phyloP scores from a whole-genome alignment of 2,797 vertebrate species.

The Caiman crocodilus region DNA sequence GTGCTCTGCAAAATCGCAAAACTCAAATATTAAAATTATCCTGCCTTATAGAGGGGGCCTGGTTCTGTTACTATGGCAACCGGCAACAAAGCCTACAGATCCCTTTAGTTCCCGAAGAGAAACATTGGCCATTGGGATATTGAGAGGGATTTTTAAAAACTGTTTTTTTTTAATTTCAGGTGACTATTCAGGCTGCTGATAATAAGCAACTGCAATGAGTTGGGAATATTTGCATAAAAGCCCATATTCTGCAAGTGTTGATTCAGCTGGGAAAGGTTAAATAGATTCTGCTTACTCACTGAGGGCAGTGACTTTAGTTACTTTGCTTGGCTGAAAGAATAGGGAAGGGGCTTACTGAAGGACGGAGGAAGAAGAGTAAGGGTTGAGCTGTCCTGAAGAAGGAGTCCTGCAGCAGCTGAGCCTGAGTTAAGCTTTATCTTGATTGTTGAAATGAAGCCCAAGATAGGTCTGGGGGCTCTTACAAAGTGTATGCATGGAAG shows the following conservation, averaged over 20 bases:
- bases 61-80: conserved; percentile 41
- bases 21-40: neutral
- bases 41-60: neutral
- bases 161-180: neutral
- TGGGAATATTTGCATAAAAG: neutral
- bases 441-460: neutral
- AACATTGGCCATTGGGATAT: neutral
- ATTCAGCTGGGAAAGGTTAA: neutral
- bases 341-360: neutral
- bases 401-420: neutral
- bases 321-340: neutral
- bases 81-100: neutral
- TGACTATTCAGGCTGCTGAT: neutral
- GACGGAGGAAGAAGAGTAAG: neutral
- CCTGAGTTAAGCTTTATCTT: neutral
- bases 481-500: neutral
- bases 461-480: neutral
- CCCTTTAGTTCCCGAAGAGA: neutral
- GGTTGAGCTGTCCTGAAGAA: neutral
- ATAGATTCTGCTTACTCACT: neutral
- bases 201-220: neutral
- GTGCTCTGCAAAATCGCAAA: neutral
- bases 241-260: neutral
- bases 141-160: neutral
- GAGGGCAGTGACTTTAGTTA: neutral